Base-by-base conservation (phyloP, 1,140 invertebrate genomes). In the Lepidurus arcticus region DNA sequence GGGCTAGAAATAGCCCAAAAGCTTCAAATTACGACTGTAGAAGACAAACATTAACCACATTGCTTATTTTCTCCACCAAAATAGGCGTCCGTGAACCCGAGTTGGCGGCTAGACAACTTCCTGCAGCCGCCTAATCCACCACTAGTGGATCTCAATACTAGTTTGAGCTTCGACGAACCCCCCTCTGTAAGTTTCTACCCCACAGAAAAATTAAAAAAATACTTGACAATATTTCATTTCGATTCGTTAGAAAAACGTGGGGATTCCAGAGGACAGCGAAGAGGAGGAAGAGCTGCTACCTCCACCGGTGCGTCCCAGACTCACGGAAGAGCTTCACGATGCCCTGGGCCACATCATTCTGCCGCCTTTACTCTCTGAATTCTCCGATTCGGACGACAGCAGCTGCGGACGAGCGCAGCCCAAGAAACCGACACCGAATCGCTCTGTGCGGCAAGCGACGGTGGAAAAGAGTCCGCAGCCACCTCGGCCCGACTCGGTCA, bases 101-200 rank as follows among this genome's bases (percentile, higher is more conserved):
- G 53, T 65, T 65, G 53, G 53, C n/a, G 53, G 13, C 53, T 65
- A 7, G 8, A 4, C 16, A 21, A 65, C 21, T 65, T 65, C 8
- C 53, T 65, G 16, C 53, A 65, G 53, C 53, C 53, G 16, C n/a
- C 53, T 65, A 65, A 65, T 65, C 53, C n/a, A 65, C 53, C 53
- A n/a, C 53, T n/a, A 16, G 53, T 65, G 53, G 53, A 65, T 13
- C 47, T 65, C 47, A 65, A 65, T 16, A 65, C 53, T 21, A 65
- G 53, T 65, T 21, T 65, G 4, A 65, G 53, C 13, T 65, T 65
- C 13, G n/a, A 65, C 53, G 53, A 65, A 4, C 53, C 53, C 13
- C 53, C 53, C 13, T n/a, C 53, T 65, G 53, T 65, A 65, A 65
- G 16, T 65, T 65, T 9, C 21, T 65, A 65, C 13, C 6, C 13